Evolutionary conservation across 2,888 invertebrate genomes (phyloP).

Genomic region (Zootermopsis nevadensis): DNA sequence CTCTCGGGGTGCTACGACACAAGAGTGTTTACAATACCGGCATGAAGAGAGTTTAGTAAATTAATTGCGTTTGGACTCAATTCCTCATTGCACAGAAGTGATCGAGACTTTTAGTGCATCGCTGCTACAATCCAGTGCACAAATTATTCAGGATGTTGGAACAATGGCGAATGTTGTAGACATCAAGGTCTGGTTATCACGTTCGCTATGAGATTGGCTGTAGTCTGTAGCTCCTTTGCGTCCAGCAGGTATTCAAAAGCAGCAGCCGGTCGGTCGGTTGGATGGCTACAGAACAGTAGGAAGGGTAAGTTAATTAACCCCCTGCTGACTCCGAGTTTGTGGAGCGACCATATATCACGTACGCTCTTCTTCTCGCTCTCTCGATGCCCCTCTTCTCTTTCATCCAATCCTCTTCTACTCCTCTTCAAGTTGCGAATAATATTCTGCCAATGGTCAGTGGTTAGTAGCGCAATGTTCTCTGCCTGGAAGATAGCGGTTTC

Average conservation of each 20-base stretch:
- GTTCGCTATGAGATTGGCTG: not conserved
- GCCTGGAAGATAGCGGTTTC: not conserved
- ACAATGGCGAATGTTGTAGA: not conserved
- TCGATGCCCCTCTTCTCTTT: not conserved
- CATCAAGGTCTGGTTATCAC: not conserved
- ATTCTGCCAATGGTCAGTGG: conserved; percentile 31
- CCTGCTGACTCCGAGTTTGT: conserved; percentile 36
- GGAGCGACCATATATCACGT: conserved; percentile 30
- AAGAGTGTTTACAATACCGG: too few species aligned
- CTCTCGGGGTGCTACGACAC: too few species aligned
- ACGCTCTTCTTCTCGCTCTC: not conserved
- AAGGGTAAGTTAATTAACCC: conserved; percentile 36
- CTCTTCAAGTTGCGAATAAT: conserved; percentile 10
- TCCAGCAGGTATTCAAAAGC: conserved; percentile 19
- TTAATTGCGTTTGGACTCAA: too few species aligned
- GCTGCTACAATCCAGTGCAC: not conserved
- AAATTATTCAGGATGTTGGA: not conserved
- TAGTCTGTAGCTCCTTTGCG: not conserved
- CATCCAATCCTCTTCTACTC: conserved; percentile 12
- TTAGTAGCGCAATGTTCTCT: conserved; percentile 2
- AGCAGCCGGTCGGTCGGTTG: not conserved
- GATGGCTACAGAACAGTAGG: not conserved
- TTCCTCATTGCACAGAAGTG: too few species aligned
- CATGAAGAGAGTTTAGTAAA: too few species aligned
- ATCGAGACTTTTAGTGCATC: not conserved